Conservation (phyloP, 2,797 vertebrate genomes). For the Tapirus indicus region DNA sequence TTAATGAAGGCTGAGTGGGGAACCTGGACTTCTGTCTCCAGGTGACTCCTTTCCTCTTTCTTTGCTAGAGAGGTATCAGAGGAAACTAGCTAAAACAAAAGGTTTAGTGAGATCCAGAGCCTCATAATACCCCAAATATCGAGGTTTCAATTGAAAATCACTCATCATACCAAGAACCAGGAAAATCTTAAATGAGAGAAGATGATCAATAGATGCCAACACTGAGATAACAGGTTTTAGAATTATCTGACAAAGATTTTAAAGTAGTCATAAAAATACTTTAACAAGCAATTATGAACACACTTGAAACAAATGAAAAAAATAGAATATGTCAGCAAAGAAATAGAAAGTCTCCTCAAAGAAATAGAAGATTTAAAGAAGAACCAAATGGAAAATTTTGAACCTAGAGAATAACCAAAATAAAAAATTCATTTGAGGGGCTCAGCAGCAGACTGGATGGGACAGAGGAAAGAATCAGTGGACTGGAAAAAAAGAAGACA, state of each 20-base stretch:
- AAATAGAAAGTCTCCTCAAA: not conserved
- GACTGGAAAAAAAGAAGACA: not conserved
- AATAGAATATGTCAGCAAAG: not conserved
- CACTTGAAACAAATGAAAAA: not conserved
- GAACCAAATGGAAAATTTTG: not conserved
- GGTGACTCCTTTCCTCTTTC: not conserved
- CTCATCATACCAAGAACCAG: not conserved
- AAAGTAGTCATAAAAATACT: slow-evolving; percentile 1
- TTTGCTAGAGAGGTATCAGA: not conserved
- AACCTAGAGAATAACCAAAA: not conserved
- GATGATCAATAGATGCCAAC: not conserved
- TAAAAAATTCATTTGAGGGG: not conserved
- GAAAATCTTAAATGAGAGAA: slow-evolving; percentile 12
- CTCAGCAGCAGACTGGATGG: not conserved
- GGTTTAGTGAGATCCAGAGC: not conserved
- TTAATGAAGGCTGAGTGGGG: not conserved
- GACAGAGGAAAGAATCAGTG: not conserved
- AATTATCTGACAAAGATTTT: not conserved
- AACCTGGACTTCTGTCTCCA: not conserved
- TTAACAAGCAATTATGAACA: not conserved
- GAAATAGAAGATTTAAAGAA: not conserved
- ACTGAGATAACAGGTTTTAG: not conserved
- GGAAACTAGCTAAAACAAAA: not conserved
- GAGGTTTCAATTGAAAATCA: not conserved
- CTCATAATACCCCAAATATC: not conserved